These are phyloP conservation scores for Reticulitermes lucifugus DNA, from an alignment of 2,888 invertebrate species.

Conservation along the genomic window DNA sequence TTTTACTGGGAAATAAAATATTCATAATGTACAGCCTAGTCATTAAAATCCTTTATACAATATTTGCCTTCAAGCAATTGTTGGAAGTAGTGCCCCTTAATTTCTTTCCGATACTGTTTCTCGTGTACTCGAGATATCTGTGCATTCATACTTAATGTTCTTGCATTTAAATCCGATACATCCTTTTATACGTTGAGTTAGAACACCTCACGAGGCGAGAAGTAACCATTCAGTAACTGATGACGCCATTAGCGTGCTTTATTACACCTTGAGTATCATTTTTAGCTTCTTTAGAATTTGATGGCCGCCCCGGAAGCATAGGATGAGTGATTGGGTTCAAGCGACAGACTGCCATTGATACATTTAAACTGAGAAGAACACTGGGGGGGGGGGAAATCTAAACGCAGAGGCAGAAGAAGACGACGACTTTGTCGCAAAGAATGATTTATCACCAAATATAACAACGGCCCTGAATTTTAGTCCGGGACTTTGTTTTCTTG, in stretches of 20 bases:
- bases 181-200: too few species aligned
- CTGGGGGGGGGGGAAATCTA: neutral
- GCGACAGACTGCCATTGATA: slow-evolving; percentile 23
- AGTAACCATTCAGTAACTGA: neutral
- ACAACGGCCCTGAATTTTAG: slow-evolving; percentile 1
- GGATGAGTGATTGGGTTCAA: slow-evolving; percentile 10
- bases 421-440: slow-evolving; percentile 22
- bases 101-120: too few species aligned
- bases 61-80: too few species aligned
- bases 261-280: neutral
- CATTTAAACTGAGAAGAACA: neutral
- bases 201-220: neutral
- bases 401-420: slow-evolving; percentile 1
- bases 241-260: neutral
- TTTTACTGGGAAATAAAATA: too few species aligned
- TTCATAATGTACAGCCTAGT: too few species aligned
- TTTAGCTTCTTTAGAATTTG: neutral
- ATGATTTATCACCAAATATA: slow-evolving; percentile 35
- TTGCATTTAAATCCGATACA: too few species aligned
- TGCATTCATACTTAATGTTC: too few species aligned
- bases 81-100: too few species aligned
- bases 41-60: too few species aligned
- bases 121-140: too few species aligned
- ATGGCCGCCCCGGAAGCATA: neutral
- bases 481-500: slow-evolving; percentile 4